Evolutionary conservation across 1,140 invertebrate genomes (phyloP).

Genomic region (Neodiprion virginianus): DNA sequence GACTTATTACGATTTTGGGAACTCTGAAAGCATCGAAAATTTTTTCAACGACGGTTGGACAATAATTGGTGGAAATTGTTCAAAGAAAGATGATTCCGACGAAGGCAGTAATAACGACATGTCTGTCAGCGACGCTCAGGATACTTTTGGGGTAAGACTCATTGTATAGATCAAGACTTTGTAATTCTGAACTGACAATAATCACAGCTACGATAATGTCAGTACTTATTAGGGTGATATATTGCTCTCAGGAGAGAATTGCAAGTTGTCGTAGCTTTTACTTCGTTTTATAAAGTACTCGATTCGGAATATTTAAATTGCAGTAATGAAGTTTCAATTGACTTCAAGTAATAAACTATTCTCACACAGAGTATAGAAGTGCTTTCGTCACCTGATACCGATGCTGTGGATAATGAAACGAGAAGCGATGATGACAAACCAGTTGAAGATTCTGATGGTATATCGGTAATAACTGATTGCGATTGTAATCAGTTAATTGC

Average conservation of each 20-base stretch:
- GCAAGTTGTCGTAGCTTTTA: background rate
- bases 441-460: constrained; percentile 10
- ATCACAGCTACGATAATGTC: no score
- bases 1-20: background rate
- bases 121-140: no score
- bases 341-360: no score
- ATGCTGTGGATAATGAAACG: background rate
- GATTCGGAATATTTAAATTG: no score
- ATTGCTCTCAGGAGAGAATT: background rate
- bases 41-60: background rate
- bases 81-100: background rate
- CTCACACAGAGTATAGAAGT: no score
- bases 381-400: no score
- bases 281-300: no score
- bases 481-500: background rate
- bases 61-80: constrained; percentile 5
- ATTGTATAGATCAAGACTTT: no score
- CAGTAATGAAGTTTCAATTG: no score
- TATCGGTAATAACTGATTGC: constrained; percentile 14
- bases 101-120: background rate
- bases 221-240: no score
- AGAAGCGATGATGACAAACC: background rate
- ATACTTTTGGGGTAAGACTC: background rate
- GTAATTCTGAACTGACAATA: no score
- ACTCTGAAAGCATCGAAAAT: background rate